These are phyloP conservation scores for Camponotus fellah DNA, from an alignment of 2,888 invertebrate genomes.

Conservation along the genomic window DNA sequence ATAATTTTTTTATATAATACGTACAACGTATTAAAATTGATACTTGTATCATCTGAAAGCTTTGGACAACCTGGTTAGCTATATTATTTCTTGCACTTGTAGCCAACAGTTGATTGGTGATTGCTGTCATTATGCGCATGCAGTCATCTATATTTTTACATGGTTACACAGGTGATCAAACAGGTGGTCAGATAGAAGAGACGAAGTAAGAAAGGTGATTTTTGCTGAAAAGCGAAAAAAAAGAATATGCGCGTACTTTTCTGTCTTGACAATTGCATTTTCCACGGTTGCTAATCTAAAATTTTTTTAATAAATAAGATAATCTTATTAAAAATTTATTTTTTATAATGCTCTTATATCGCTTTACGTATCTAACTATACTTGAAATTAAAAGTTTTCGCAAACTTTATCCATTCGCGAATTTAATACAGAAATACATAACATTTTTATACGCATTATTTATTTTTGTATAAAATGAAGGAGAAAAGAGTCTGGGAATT, in stretches of 20 bases:
- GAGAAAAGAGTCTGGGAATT: background rate
- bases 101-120: constrained; percentile 1
- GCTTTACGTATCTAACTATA: too few species aligned
- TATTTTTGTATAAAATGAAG: background rate
- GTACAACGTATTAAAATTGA: background rate
- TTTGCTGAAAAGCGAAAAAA: background rate
- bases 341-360: background rate
- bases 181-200: constrained; percentile 11
- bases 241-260: background rate
- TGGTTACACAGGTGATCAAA: constrained; percentile 17
- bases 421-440: background rate
- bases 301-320: background rate
- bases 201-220: background rate
- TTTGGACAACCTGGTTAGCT: background rate
- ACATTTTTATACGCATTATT: background rate
- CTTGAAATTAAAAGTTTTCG: too few species aligned
- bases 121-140: constrained; percentile 1
- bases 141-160: background rate
- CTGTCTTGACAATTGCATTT: background rate
- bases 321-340: background rate
- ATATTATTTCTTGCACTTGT: background rate
- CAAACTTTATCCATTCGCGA: background rate
- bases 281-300: background rate
- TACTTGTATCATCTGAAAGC: background rate
- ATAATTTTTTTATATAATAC: too few species aligned